Base-by-base conservation (phyloP, 2,113 vertebrate genomes). In the Lycaon pictus region DNA sequence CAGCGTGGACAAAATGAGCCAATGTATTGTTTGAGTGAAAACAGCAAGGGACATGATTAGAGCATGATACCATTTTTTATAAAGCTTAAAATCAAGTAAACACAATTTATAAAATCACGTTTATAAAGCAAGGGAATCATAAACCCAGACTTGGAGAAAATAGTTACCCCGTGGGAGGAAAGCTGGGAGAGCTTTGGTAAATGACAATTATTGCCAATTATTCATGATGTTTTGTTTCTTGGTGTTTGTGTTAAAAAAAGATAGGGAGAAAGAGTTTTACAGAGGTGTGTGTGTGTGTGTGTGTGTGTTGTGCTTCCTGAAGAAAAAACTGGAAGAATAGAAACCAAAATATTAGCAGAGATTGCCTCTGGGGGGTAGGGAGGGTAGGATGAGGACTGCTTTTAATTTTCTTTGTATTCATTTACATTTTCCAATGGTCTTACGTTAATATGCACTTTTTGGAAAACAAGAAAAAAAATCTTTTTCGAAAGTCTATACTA, bases 381-480 rank as follows among this genome's bases (percentile, higher is more conserved):
- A 1, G 37, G 37, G 22, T 67, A 74, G 23, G 29, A 81, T 90
- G 79, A 86, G 37, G 48, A 90, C 65, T 53, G 16, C 63, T 86
- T 96, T 92, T 94, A 48, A 91, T 93, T 84, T 67, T 93, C 71
- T 87, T 87, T 80, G 19, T 71, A 82, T 88, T 72, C 80, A 25
- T 82, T 96, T 91, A 25, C 81, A 95, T 86, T 96, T 97, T 96
- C 65, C 72, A 81, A 95, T 13, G 79, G 32, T 62, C 88, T 94
- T 72, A 72, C 77, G 20, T 13, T 23, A 85, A 77, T 32, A 35
- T 43, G 23, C 22, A 27, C 60, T n/a, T 93, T 77, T 89, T 76
- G 23, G 7, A 84, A 94, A 82, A 76, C 17, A 94, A 32, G 77
- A 87, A 69, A 80, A 69, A 80, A 93, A 87, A 58, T 51, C n/a